Evolutionary conservation across 2,888 invertebrate species (phyloP).

Genomic region (Melipona beecheii): DNA sequence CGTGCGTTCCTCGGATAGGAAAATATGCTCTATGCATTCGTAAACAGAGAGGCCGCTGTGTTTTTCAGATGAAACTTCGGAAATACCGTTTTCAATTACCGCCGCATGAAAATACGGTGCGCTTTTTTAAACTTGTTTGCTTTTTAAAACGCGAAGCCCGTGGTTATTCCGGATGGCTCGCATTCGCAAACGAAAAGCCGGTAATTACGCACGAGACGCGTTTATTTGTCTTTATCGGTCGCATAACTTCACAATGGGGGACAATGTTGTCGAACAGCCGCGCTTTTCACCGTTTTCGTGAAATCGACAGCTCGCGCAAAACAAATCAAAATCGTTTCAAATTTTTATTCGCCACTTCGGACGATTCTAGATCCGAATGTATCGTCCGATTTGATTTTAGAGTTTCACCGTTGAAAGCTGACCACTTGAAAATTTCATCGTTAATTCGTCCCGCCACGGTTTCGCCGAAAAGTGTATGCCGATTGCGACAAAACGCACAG

Average conservation of each 20-base stretch:
- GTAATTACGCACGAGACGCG: neutral
- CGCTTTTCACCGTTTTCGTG: neutral
- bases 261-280: neutral
- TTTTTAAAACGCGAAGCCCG: neutral
- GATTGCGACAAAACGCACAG: neutral
- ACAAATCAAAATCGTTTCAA: neutral
- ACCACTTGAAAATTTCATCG: neutral
- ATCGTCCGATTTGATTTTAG: neutral
- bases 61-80: conserved; percentile 12
- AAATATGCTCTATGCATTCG: conserved; percentile 1
- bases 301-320: neutral
- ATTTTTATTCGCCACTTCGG: too few species aligned
- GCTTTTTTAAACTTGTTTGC: neutral
- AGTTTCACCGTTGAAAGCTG: too few species aligned
- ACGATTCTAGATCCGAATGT: neutral
- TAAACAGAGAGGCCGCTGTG: too few species aligned
- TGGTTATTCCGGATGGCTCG: neutral
- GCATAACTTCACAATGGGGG: neutral
- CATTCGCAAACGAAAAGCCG: neutral
- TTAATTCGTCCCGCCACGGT: neutral
- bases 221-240: neutral
- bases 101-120: neutral
- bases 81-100: neutral
- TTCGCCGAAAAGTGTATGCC: neutral
- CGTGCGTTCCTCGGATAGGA: neutral